Conservation (phyloP, 2,113 vertebrate genomes). For the Polypterus senegalus region DNA sequence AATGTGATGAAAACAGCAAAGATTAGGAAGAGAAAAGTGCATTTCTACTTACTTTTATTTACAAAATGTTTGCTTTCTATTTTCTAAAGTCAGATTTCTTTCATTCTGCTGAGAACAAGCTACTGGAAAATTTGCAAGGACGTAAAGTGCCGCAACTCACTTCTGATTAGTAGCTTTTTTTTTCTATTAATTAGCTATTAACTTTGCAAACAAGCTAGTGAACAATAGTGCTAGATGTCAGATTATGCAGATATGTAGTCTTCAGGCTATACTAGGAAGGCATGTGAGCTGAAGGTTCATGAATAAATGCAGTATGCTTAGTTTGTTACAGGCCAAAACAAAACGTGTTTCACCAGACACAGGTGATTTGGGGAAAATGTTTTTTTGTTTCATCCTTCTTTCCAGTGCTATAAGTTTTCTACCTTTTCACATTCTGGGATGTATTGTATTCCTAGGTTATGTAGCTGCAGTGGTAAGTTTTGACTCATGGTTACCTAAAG, state of each 20-base stretch:
- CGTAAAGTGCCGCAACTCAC: constrained; percentile 32
- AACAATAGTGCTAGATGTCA: constrained; percentile 44
- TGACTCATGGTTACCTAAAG: too few species aligned
- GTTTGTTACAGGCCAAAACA: too few species aligned
- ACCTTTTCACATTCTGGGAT: too few species aligned
- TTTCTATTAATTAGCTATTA: constrained; percentile 52
- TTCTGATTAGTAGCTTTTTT: constrained; percentile 30
- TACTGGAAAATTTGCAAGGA: not conserved
- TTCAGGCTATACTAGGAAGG: too few species aligned
- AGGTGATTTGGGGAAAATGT: too few species aligned
- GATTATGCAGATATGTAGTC: constrained; percentile 42
- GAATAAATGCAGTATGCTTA: too few species aligned
- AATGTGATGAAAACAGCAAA: constrained; percentile 63
- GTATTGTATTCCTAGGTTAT: too few species aligned
- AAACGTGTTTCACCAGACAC: too few species aligned
- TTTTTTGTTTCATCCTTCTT: too few species aligned
- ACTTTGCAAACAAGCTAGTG: constrained; percentile 45
- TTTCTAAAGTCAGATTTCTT: not conserved
- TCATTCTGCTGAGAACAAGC: not conserved
- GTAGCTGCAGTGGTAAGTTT: too few species aligned
- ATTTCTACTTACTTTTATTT: not conserved
- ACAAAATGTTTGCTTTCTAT: not conserved
- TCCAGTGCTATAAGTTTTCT: too few species aligned
- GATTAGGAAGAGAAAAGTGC: constrained; percentile 15
- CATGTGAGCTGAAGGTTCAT: too few species aligned